Evolutionary conservation across 2,888 invertebrate species (phyloP).

Genomic region (Caenorhabditis uteleia): DNA sequence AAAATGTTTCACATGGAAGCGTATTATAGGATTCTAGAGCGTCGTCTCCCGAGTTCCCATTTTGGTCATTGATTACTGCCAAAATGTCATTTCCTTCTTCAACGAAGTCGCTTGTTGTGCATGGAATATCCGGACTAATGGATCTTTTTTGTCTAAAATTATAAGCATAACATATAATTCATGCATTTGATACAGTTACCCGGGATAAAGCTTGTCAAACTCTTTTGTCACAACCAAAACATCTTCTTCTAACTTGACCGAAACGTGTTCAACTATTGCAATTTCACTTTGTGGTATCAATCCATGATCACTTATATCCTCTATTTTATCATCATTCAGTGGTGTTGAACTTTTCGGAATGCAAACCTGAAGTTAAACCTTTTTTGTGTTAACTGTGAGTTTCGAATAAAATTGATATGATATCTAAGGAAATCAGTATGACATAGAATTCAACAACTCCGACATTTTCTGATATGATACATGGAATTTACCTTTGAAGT

Average conservation of each 20-base stretch:
- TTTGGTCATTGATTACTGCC: no score
- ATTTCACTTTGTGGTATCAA: constrained; percentile 30
- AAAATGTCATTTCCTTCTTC: background rate
- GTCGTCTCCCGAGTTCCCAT: no score
- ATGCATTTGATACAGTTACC: constrained; percentile 2
- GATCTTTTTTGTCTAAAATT: constrained; percentile 40
- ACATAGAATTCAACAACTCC: background rate
- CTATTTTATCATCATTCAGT: constrained; percentile 40
- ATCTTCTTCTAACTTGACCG: constrained; percentile 38
- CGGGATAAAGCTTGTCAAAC: constrained; percentile 36
- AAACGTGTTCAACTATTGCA: constrained; percentile 24
- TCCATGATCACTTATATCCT: constrained; percentile 35
- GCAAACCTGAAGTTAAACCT: constrained; percentile 22
- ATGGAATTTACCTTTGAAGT: constrained; percentile 29
- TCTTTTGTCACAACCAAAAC: constrained; percentile 38
- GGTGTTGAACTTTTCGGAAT: constrained; percentile 46
- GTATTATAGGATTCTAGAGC: no score
- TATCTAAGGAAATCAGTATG: background rate
- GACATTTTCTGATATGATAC: background rate
- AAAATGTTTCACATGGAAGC: no score
- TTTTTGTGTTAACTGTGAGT: no score
- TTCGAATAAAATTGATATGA: no score
- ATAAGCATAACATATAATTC: background rate
- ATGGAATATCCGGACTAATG: constrained; percentile 31
- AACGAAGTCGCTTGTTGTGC: background rate